Conservation (phyloP, 2,797 vertebrate species). For the Nannoperca obscura region DNA sequence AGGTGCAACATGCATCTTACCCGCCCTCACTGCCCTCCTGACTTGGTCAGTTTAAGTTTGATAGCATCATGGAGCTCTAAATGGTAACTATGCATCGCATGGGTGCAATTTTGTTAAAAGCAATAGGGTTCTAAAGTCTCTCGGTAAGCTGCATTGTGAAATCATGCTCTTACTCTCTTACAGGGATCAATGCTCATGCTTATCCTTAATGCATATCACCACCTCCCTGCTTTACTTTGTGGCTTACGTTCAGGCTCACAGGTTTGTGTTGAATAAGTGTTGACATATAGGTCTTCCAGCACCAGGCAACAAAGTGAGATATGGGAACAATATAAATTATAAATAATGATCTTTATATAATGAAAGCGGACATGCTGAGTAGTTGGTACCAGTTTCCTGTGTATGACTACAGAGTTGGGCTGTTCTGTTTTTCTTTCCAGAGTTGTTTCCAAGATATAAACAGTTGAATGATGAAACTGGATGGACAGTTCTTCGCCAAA, state of each 20-base stretch:
- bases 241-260: constrained; percentile 1
- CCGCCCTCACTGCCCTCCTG: background rate
- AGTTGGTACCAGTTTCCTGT: background rate
- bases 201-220: constrained; percentile 44
- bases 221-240: constrained; percentile 20
- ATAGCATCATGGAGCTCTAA: background rate
- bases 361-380: background rate
- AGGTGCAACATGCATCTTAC: background rate
- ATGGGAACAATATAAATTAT: constrained; percentile 6
- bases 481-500: background rate
- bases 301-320: background rate
- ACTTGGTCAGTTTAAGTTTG: background rate
- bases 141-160: constrained; percentile 41
- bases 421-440: background rate
- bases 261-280: constrained; percentile 34
- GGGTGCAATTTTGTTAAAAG: background rate
- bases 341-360: background rate
- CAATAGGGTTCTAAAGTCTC: constrained; percentile 1
- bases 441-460: background rate
- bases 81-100: background rate
- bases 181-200: constrained; percentile 48
- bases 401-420: background rate
- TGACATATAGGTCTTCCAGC: background rate
- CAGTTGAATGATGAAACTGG: background rate
- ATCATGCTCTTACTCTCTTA: constrained; percentile 35